Evolutionary conservation across 1,140 invertebrate species (phyloP).

Genomic region (Stegodyphus dumicola): DNA sequence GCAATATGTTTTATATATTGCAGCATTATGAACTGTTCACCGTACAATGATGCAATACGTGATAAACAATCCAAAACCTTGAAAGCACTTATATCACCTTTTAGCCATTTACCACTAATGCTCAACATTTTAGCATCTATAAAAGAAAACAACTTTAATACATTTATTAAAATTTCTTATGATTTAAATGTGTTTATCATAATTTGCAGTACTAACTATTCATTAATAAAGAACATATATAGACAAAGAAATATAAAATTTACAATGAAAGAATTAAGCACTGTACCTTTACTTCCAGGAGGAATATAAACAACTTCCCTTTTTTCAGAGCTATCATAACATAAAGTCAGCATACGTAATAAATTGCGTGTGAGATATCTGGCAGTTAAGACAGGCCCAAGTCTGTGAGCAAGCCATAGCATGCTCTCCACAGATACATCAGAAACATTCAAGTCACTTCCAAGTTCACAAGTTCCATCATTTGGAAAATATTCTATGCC

Average conservation of each 20-base stretch:
- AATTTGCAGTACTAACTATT: background rate
- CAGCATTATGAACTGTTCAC: slow-evolving; percentile 90
- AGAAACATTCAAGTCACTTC: slow-evolving; percentile 74
- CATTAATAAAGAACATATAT: no score
- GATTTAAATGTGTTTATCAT: background rate
- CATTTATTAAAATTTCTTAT: background rate
- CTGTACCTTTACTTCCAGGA: slow-evolving; percentile 9
- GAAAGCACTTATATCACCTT: slow-evolving; percentile 84
- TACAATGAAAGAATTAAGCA: background rate
- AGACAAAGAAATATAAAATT: background rate
- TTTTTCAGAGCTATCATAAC: slow-evolving; percentile 89
- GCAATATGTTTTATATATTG: slow-evolving; percentile 95
- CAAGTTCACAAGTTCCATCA: background rate
- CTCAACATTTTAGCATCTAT: slow-evolving; percentile 48
- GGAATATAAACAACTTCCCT: slow-evolving; percentile 33
- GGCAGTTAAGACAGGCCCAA: slow-evolving; percentile 95
- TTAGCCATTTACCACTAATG: slow-evolving; percentile 64
- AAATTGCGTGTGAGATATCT: slow-evolving; percentile 90
- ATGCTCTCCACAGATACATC: slow-evolving; percentile 92
- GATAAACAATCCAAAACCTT: slow-evolving; percentile 89
- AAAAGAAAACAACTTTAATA: slow-evolving; percentile 14
- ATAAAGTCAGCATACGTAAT: slow-evolving; percentile 91
- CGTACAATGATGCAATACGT: slow-evolving; percentile 88
- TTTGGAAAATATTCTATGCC: background rate
- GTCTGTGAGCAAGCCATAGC: slow-evolving; percentile 89